Base-by-base conservation (phyloP, 2,888 invertebrate genomes). In the Tetragonula carbonaria region DNA sequence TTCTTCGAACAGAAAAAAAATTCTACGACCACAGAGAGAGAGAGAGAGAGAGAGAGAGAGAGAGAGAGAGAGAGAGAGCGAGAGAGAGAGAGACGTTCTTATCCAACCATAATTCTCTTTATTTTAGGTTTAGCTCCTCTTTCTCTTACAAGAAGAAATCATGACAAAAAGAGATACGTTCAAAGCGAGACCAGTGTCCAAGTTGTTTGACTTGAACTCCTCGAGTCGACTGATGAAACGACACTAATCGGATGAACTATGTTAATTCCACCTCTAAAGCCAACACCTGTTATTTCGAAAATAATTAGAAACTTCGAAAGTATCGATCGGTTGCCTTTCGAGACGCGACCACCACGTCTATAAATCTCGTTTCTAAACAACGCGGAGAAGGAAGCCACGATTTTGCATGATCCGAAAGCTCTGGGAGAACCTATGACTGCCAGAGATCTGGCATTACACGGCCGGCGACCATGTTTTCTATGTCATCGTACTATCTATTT, bases 371-470 rank as follows among this genome's bases (percentile, higher is more conserved):
- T 33, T 33, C 33, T 33, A 78, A 84, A 80, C 71, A 74, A 74
- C n/a, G 28, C 6, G 21, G 8, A 38, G 14, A 45, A 23, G 50
- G 86, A 86, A 84, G 84, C 87, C 84, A 78, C 67, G 71, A 72
- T 75, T 77, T 68, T 70, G 28, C 85, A 63, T 79, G 74, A 74
- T 66, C 73, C 50, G 59, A 73, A 83, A 74, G 62, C 80, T 80
- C 53, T 65, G 67, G 33, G 82, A 84, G 78, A 84, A 84, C 88
- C 81, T 82, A 86, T 14, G 62, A 88, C 84, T 82, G 84, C 76
- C 80, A 38, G 65, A 51, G 71, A 67, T 82, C 63, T 63, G 77
- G 62, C 50, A 82, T 82, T 79, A 65, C 62, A 45, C 55, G 67
- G 62, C 33, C 63, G 14, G 18, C 66, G 33, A 1, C n/a, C 51